Conservation (phyloP, 2,888 invertebrate genomes). For the Caenorhabditis sulstoni region DNA sequence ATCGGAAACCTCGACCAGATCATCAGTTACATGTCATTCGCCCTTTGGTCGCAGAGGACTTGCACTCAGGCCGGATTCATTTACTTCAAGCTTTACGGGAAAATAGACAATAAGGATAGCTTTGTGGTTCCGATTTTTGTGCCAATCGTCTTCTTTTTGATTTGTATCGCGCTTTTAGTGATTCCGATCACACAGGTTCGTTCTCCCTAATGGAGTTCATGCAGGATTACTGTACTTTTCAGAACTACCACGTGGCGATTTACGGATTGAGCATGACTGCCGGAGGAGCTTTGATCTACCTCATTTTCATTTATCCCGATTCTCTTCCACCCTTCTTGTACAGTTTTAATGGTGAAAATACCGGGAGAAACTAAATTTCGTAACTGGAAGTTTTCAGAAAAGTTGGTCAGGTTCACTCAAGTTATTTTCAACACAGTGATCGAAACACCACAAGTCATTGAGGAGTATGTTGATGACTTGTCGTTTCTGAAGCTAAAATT, state of each 20-base stretch:
- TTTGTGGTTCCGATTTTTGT: conserved; percentile 72
- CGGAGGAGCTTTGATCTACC: conserved; percentile 70
- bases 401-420: conserved; percentile 51
- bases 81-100: conserved; percentile 60
- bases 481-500: conserved; percentile 29
- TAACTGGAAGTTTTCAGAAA: conserved; percentile 44
- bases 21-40: conserved; percentile 77
- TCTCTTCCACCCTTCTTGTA: conserved; percentile 61
- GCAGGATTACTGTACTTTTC: background rate
- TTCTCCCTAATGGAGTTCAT: too few species aligned
- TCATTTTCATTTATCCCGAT: conserved; percentile 72
- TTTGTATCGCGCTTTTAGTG: conserved; percentile 72
- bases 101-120: conserved; percentile 48
- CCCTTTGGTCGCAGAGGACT: conserved; percentile 72
- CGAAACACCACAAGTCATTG: conserved; percentile 18
- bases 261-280: conserved; percentile 68
- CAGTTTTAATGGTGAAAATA: conserved; percentile 59
- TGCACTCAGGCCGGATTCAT: conserved; percentile 67
- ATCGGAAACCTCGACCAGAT: conserved; percentile 75
- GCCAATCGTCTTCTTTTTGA: conserved; percentile 69
- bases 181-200: conserved; percentile 63
- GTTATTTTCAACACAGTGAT: conserved; percentile 59
- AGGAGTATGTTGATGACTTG: conserved; percentile 15
- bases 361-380: background rate
- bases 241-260: conserved; percentile 73